Evolutionary conservation across 2,113 vertebrate species (phyloP).

Genomic region (Salvator merianae): DNA sequence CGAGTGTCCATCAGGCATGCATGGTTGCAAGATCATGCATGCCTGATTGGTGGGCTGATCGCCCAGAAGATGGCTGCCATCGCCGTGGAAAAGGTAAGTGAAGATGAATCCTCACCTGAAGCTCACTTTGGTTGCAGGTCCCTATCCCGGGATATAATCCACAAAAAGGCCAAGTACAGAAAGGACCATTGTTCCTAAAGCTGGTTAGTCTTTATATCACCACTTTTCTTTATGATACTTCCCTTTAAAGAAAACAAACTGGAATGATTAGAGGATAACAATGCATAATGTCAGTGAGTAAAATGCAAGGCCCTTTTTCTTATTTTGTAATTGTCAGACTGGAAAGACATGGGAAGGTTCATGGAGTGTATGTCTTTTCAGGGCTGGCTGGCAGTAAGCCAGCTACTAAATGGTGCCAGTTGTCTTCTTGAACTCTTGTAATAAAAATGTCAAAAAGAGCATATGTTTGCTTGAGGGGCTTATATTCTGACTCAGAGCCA

Average conservation of each 20-base stretch:
- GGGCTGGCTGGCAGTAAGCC: neutral
- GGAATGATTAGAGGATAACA: fast-evolving
- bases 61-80: no score
- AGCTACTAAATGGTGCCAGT: neutral
- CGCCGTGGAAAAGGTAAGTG: no score
- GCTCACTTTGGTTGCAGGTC: no score
- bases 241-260: neutral
- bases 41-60: no score
- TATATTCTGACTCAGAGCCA: constrained; percentile 22
- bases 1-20: no score
- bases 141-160: no score
- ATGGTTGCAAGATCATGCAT: no score
- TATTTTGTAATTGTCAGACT: neutral
- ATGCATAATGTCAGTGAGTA: neutral
- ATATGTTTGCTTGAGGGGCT: neutral
- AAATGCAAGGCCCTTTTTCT: neutral
- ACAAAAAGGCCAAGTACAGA: no score
- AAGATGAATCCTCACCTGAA: no score
- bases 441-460: constrained; percentile 5
- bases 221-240: no score
- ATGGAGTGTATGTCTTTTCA: neutral
- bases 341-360: neutral
- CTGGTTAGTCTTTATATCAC: no score
- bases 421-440: neutral
- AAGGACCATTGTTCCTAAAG: no score